A percentile compares a stretch with the other conserved stretches of the same genome.
Conservation (phyloP, 2,797 vertebrate species). For the Pseudocheirus occidentalis region DNA sequence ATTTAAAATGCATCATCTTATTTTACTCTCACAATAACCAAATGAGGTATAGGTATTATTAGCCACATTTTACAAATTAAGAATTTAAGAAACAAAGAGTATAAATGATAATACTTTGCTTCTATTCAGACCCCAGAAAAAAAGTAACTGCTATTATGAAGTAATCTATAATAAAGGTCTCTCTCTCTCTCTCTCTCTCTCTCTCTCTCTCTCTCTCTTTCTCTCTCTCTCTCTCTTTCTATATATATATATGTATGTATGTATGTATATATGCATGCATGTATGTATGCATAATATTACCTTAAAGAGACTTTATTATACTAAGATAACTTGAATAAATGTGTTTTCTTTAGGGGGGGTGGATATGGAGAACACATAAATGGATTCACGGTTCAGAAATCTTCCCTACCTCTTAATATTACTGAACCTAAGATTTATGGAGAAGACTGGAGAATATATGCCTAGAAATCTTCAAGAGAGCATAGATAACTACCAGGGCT, state of each 20-base stretch:
- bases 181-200: too few relatives aligned
- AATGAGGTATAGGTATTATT: not conserved
- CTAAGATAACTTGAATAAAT: slow-evolving; percentile 1
- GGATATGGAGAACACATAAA: not conserved
- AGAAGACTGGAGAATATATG: not conserved
- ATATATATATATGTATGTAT: not conserved
- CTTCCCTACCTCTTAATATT: slow-evolving; percentile 36
- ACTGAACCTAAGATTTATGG: not conserved
- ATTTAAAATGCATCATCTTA: not conserved
- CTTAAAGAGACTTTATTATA: not conserved
- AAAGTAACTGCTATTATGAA: not conserved
- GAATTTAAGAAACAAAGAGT: not conserved
- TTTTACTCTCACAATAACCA: not conserved
- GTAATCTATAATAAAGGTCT: not conserved
- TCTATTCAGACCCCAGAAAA: not conserved
- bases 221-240: too few relatives aligned
- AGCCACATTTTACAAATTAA: not conserved
- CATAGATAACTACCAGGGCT: not conserved
- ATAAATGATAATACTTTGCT: not conserved
- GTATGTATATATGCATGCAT: not conserved
- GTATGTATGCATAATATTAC: too few relatives aligned
- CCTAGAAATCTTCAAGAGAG: not conserved
- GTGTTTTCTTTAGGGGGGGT: not conserved
- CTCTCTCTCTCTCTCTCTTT: too few relatives aligned
- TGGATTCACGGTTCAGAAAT: slow-evolving; percentile 17